Percentiles rank a stretch among this genome's conserved stretches.
Evolutionary conservation across 2,113 vertebrate genomes (phyloP).

Genomic region (Aramus guarauna): DNA sequence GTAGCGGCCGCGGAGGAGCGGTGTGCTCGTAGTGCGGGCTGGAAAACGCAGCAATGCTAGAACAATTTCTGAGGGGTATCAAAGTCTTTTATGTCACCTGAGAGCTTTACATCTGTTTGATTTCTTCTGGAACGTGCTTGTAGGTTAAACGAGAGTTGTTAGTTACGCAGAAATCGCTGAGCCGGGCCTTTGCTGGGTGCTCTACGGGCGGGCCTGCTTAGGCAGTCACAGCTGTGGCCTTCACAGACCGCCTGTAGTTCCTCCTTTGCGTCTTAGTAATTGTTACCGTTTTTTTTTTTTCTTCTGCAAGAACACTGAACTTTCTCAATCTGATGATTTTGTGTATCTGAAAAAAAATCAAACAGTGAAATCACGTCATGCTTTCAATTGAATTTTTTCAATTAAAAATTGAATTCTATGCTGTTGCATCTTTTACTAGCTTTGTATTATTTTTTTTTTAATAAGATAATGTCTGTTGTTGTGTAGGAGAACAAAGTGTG

Average conservation of each 20-base stretch:
- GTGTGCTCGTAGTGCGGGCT: not conserved
- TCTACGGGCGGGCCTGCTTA: rapidly evolving
- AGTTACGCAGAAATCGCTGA: not conserved
- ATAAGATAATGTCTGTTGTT: not conserved
- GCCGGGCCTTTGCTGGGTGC: not conserved
- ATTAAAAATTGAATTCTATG: rapidly evolving
- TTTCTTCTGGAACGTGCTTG: rapidly evolving
- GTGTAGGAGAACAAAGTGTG: not conserved
- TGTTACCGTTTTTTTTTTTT: rapidly evolving
- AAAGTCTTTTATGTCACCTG: not conserved
- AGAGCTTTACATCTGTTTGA: not conserved
- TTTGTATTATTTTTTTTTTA: not conserved
- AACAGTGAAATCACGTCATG: rapidly evolving
- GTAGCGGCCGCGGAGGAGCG: not conserved
- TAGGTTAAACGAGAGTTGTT: not conserved
- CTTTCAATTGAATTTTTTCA: not conserved
- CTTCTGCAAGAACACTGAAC: rapidly evolving
- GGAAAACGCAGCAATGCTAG: not conserved
- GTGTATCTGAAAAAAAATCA: not conserved
- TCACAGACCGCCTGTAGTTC: rapidly evolving
- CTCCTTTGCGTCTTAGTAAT: rapidly evolving
- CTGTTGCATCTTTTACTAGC: not conserved
- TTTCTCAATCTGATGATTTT: rapidly evolving
- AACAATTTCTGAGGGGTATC: not conserved
- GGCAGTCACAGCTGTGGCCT: not conserved